Evolutionary conservation across 1,140 invertebrate species (phyloP), one percentile per base, ranked within the genome.

Genomic region (Drosophila obscura): DNA sequence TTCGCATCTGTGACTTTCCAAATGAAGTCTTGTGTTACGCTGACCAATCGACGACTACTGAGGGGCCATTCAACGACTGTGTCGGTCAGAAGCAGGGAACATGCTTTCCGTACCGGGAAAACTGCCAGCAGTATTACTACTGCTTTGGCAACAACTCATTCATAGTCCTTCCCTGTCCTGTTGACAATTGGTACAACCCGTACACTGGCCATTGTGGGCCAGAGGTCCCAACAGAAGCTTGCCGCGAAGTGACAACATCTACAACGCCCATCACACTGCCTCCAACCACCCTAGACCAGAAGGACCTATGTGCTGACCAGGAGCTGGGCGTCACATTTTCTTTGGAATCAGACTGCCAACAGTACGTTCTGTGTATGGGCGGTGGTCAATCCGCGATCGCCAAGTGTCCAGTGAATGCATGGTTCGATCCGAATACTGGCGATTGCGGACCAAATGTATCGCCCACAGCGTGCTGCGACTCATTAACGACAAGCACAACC

Each of bases 371-470:
- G 7, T 89, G 84, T 49, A 61, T 77, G 16, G 74, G 74, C 5
- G 58, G 61, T 49, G 83, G 75, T n/a, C 28, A 62, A 16, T 83
- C 60, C 6, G n/a, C 49, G 0, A 48, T 55, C 1, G 64, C 68
- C 3, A 62, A 62, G 7, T 89, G 84, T 43, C 79, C 80, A 8
- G 5, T 48, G 0, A 80, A 80, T 55, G 50, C 84, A 2, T 88
- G 77, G 73, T 89, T 78, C 24, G 64, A 89, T 60, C 84, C 84
- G 8, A 50, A 48, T 15, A 49, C 49, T 3, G 77, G 80, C 8
- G 51, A 57, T 15, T 89, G 84, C 61, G 84, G 84, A 0, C 71
- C 71, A 3, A 58, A 80, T 51, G 74, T 89, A 5, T 69, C 84
- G 3, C 61, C 64, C 0, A 83, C 77, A 0, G 80, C 83, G 5